These are phyloP conservation scores for Lipotes vexillifer DNA, from an alignment of 2,113 vertebrate species.

Conservation along the genomic window DNA sequence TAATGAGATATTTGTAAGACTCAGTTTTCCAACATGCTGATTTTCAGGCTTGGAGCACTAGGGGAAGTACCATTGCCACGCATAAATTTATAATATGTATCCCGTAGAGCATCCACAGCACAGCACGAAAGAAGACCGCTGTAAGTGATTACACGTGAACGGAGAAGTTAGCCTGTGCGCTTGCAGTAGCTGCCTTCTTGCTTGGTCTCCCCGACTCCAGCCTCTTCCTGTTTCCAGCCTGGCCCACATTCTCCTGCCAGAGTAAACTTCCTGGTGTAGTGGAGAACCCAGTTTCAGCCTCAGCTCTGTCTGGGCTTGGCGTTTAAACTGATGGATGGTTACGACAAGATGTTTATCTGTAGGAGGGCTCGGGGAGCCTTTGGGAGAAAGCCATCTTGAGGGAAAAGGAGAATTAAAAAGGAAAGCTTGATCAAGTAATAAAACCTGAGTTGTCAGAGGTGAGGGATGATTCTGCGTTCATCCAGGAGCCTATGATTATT, in stretches of 20 bases:
- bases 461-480: neutral
- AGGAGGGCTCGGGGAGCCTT: neutral
- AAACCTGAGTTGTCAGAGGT: neutral
- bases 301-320: neutral
- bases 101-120: neutral
- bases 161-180: neutral
- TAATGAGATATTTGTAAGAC: neutral
- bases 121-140: neutral
- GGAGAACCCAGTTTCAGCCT: conserved; percentile 17
- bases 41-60: neutral
- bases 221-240: conserved; percentile 52
- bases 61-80: neutral
- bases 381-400: neutral
- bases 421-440: neutral
- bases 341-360: neutral
- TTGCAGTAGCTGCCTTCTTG: neutral
- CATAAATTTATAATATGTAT: neutral
- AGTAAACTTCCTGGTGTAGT: conserved; percentile 48
- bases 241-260: conserved; percentile 37
- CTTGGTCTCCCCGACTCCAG: conserved; percentile 39
- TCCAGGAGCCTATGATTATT: neutral
- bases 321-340: neutral
- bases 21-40: neutral
- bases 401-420: neutral
- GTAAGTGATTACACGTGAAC: neutral